Evolutionary conservation across 2,113 vertebrate species (phyloP), one percentile per base, ranked within the genome.

Genomic region (Himantopus leucocephalus): DNA sequence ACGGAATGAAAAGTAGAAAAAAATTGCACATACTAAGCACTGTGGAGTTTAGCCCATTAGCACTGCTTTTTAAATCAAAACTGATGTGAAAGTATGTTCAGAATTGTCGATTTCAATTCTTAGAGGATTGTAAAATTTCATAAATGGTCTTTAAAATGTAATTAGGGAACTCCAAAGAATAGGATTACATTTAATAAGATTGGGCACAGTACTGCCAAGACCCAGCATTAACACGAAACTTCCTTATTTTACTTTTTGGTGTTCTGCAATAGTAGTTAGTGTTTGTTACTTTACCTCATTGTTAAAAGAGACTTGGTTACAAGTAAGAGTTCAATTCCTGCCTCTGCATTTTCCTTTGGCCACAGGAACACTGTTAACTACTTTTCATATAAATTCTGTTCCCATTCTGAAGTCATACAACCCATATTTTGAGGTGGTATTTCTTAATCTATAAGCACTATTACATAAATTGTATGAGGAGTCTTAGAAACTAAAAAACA

Each of bases 91-190:
- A 88, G 71, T 60, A 84, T 14, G 34, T 64, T 81, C 53, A 92
- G 64, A 92, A 88, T 21, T 62, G 27, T 32, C 50, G 23, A 81
- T 93, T 90, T 74, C 35, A 84, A 14, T 71, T 89, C 50, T 88
- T 81, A 81, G 18, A 92, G 68, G 39, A 56, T 3, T 78, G 30
- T 39, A 67, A 86, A 89, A 82, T 72, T 72, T 88, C 85, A 91
- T 34, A 81, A 94, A 71, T 8, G 7, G 37, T 91, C 52, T 94
- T 96, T 72, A 94, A 95, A 94, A 87, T 8, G 5, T 37, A 87
- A 75, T 92, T 91, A 92, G 39, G 30, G 78, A 94, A 94, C 86
- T 75, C 86, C 73, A 68, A 90, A 96, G 52, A 93, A 68, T 21
- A 92, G 72, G 75, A 91, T 89, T 78, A 94, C 23, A 43, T 74